Evolutionary conservation across 2,888 invertebrate species (phyloP), one percentile per base, ranked within the genome.

Genomic region (Gymnocheta viridis): DNA sequence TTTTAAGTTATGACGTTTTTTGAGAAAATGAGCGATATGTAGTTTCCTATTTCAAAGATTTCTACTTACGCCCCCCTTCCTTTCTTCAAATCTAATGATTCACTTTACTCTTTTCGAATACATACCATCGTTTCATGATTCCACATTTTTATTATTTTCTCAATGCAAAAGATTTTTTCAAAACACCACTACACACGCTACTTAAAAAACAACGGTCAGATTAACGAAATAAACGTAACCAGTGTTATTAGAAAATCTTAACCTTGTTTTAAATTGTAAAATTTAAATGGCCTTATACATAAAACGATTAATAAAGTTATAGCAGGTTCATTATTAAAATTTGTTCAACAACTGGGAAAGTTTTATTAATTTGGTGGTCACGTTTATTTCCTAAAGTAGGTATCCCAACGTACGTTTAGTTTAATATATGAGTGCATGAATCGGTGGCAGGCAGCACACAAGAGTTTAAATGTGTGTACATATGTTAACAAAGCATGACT

Each of bases 401-500:
- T 38, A 60, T 27, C 4, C 27, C 0, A 41, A 66, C 19, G 3
- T 14, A 14, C 19, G 2, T 47, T 66, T 19, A 19, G 56, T 51
- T 38, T 58, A 2, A 49, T 60, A 35, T 29, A 24, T 9, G 35
- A 47, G 38, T 51, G 27, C 2, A 19, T 49, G 27, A 10, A 24
- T 32, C 17, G 32, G 54, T 24, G 19, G 10, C 49, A 47, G 32
- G 32, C 19, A 49, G 58, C 44, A 22, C 17, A 58, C 24, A 67
- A 35, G 56, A 66, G 58, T 47, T 64, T 32, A 22, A 47, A 41
- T 44, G 32, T 66, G 54, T 54, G 56, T 56, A 56, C 29, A 56
- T 49, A 51, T 58, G 29, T 17, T 14, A 17, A 44, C 49, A 58
- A 54, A 66, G 56, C 64, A 66, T 82, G 70, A 82, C 64, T 72